phyloP scores from a whole-genome alignment of 2,797 vertebrate species.

The Nyctalus aviator region DNA sequence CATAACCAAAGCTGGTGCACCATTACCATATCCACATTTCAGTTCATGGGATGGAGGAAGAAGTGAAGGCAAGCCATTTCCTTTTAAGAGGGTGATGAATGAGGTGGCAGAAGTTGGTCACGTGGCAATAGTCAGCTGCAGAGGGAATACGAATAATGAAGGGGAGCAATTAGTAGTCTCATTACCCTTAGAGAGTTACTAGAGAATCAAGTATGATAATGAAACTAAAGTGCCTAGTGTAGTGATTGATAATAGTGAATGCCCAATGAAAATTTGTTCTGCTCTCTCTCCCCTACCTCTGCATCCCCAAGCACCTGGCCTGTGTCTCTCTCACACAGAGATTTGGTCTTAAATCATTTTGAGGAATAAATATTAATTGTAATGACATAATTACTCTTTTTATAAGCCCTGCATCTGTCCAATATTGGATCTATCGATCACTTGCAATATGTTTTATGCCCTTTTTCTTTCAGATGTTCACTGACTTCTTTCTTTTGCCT shows the following conservation, averaged over 20 bases:
- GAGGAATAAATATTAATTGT: not conserved
- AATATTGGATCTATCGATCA: no score
- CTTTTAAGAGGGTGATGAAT: not conserved
- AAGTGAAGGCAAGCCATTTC: not conserved
- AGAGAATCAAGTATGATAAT: slow-evolving; percentile 2
- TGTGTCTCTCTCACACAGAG: not conserved
- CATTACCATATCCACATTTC: not conserved
- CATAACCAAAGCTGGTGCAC: not conserved
- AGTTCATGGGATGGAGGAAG: not conserved
- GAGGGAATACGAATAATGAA: not conserved
- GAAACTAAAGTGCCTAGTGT: not conserved
- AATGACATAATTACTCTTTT: not conserved
- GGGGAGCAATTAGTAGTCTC: not conserved
- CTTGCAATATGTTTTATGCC: not conserved
- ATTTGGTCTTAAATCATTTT: not conserved
- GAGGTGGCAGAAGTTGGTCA: not conserved
- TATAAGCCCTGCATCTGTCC: not conserved
- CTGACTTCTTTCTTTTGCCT: not conserved
- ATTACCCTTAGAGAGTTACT: not conserved
- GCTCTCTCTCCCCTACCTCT: not conserved
- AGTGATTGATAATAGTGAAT: not conserved
- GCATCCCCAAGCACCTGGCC: not conserved
- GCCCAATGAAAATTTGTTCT: not conserved
- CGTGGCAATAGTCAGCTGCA: not conserved
- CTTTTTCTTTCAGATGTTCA: not conserved